Evolutionary conservation across 2,888 invertebrate genomes (phyloP), one percentile per base, ranked within the genome.

Genomic region (Tribolium freemani): DNA sequence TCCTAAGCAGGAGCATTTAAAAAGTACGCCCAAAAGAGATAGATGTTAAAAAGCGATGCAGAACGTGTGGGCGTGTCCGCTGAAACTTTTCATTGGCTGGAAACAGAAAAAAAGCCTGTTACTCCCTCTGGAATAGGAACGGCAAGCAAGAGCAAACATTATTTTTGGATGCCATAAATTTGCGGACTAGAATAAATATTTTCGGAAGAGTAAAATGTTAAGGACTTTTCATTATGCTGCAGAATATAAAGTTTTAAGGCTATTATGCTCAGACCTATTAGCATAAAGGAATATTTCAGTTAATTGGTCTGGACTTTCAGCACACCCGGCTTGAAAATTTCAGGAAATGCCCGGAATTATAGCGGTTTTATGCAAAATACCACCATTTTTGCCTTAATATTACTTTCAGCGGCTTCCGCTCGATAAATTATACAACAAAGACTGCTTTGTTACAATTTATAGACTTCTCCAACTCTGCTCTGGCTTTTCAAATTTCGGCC

Each of bases 141-240:
- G 80, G 80, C 80, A 82, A 80, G 82, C 81, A 83, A 84, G 83
- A 82, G 83, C 85, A 85, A 86, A 86, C 86, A 86, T 86, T 86
- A 86, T 86, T 87, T 87, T 86, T 83, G 86, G 84, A 84, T 84
- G 86, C 85, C 86, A 85, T 86, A 87, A 87, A 87, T 86, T 87
- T 85, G 84, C 85, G 84, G 85, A 82, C 84, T 82, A 86, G 85
- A 86, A 86, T 86, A 87, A 87, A 87, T 86, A 87, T 87, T 87
- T 87, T 87, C 84, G 84, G 85, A 86, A 86, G 85, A 86, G 86
- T 84, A 85, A 85, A 86, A 86, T 85, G 86, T 85, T 86, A 87
- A 87, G 87, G 86, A 86, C 86, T 86, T 87, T 86, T 84, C 85
- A 87, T 86, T 86, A 86, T 86, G 82, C 84, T 80, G 84, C 81